These are phyloP conservation scores for Anhinga rufa DNA, from an alignment of 2,113 vertebrate species.

Conservation along the genomic window DNA sequence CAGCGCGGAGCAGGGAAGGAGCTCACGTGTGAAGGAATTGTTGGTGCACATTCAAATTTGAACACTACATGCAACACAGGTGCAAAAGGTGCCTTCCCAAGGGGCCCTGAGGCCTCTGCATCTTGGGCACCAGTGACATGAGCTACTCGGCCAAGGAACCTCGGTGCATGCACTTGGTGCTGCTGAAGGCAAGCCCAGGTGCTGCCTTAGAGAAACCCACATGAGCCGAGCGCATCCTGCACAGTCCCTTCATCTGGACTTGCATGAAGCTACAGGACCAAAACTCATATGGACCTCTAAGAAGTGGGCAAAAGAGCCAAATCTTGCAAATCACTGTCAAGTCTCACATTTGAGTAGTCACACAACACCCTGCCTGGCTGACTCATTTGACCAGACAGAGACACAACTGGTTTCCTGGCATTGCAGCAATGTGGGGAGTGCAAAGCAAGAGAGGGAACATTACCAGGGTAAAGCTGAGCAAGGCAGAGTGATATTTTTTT, in stretches of 20 bases:
- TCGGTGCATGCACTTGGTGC: rapidly evolving
- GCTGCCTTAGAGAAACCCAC: background rate
- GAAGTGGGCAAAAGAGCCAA: background rate
- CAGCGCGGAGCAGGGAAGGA: background rate
- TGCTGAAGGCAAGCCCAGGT: background rate
- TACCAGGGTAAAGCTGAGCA: background rate
- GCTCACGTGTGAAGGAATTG: background rate
- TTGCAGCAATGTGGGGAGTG: background rate
- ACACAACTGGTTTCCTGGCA: background rate
- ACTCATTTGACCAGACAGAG: background rate
- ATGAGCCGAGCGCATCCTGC: background rate
- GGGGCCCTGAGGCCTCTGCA: background rate
- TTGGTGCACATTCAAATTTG: background rate
- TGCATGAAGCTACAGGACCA: background rate
- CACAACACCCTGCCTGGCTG: background rate
- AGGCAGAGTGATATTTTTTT: background rate
- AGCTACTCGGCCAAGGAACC: background rate
- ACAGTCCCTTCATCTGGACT: rapidly evolving
- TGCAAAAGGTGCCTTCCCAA: background rate
- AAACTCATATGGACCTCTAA: background rate
- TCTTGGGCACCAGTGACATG: background rate
- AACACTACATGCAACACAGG: rapidly evolving
- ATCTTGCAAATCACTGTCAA: background rate
- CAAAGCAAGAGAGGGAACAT: background rate
- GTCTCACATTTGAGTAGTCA: background rate